Percentiles rank a stretch among this genome's conserved stretches.
Conservation (phyloP, 2,113 vertebrate species). For the Camelus bactrianus region DNA sequence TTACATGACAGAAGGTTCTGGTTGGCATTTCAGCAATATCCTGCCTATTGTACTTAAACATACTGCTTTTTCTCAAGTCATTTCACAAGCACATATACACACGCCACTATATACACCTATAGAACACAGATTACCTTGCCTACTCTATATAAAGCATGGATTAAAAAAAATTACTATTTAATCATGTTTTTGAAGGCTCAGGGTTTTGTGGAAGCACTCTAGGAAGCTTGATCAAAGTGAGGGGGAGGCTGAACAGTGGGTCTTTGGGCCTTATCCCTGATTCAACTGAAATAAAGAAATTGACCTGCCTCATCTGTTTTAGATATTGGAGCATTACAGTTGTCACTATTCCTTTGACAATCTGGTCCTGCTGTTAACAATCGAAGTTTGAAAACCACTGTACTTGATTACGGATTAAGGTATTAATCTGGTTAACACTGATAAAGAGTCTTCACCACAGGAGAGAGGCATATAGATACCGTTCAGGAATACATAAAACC, state of each 20-base stretch:
- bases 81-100: not conserved
- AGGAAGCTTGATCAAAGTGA: not conserved
- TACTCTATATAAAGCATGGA: not conserved
- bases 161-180: not conserved
- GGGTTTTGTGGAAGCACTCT: not conserved
- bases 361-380: slow-evolving; percentile 12
- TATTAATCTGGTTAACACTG: not conserved
- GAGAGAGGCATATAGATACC: not conserved
- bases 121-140: not conserved
- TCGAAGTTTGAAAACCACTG: slow-evolving; percentile 29
- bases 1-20: slow-evolving; percentile 11
- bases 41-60: not conserved
- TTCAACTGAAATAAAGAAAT: not conserved
- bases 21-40: not conserved
- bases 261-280: not conserved
- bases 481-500: not conserved
- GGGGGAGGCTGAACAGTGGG: not conserved
- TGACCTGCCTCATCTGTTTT: not conserved
- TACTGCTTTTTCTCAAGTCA: not conserved
- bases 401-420: not conserved
- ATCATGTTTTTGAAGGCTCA: not conserved
- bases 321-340: not conserved
- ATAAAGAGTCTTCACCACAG: not conserved
- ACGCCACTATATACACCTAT: not conserved
- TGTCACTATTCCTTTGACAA: not conserved